These are phyloP conservation scores for Plagiodera versicolora DNA, from an alignment of 2,888 invertebrate genomes.

Conservation along the genomic window DNA sequence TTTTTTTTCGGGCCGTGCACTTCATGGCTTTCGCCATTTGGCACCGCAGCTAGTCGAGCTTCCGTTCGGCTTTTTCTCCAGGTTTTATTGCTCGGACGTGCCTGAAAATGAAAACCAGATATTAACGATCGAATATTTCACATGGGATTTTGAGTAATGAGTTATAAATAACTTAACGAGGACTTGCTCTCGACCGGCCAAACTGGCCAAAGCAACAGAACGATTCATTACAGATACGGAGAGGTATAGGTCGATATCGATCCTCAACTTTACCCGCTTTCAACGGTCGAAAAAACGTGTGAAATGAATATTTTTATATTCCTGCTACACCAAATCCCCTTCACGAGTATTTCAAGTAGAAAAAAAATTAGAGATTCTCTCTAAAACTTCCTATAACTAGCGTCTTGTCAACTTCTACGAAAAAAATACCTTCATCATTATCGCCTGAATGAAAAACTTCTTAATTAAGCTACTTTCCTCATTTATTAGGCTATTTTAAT, in stretches of 20 bases:
- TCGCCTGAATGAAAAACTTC: too few relatives aligned
- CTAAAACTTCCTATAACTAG: too few relatives aligned
- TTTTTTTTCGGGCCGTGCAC: not conserved
- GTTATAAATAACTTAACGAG: conserved; percentile 18
- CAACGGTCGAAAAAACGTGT: too few relatives aligned
- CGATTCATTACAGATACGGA: not conserved
- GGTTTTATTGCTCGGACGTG: conserved; percentile 22
- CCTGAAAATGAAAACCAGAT: conserved; percentile 25
- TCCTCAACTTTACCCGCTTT: too few relatives aligned
- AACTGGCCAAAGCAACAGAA: not conserved
- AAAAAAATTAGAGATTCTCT: too few relatives aligned
- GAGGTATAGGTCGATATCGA: not conserved
- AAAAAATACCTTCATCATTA: too few relatives aligned
- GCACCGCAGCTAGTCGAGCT: conserved; percentile 8
- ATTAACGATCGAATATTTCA: conserved; percentile 26
- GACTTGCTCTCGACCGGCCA: conserved; percentile 2
- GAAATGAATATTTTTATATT: too few relatives aligned
- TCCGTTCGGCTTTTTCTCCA: conserved; percentile 2
- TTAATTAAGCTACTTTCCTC: too few relatives aligned
- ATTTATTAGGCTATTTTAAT: too few relatives aligned
- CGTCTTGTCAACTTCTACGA: too few relatives aligned
- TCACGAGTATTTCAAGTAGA: too few relatives aligned
- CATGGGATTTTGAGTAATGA: conserved; percentile 19
- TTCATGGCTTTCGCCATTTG: conserved; percentile 5
- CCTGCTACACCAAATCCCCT: too few relatives aligned